Base-by-base conservation (phyloP, 2,113 vertebrate species). In the Ivindomyrus marchei region DNA sequence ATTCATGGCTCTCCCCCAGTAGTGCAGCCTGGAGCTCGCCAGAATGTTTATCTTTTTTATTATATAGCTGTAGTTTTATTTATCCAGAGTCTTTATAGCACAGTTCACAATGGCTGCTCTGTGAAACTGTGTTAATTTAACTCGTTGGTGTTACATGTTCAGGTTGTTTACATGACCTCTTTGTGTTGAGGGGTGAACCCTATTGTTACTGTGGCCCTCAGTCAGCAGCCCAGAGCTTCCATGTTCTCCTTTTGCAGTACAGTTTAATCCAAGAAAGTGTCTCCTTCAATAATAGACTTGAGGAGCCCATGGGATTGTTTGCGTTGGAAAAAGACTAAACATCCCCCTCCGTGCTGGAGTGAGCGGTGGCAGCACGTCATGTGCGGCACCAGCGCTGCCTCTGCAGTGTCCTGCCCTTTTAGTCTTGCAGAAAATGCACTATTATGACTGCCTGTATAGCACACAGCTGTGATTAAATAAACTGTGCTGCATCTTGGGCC, bases 231-330 rank as follows among this genome's bases (percentile, higher is more conserved):
- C 27, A 19, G 42, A 31, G 15, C 31, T 83, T 21, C 90, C 90
- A 92, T 90, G 85, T 15, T 89, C 92, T 27, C 90, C 91, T 93
- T 90, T 89, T 90, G 90, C 91, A 91, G 88, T 88, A 91, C 89
- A 90, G 62, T 17, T 85, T 42, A 88, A 88, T 91, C 89, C 89
- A 92, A 86, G 89, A 91, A 92, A 88, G 9, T 85, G 90, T 92
- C 90, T 91, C 21, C 91, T 89, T 91, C 89, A 93, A 91, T 93
- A 92, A 92, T 92, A 88, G 49, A 56, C 88, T 70, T 3, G 58
- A 56, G 58, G 89, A 88, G 89, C 88, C 74, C 90, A 83, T 91
- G 90, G 49, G 74, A 88, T 90, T 91, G 88, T 92, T 93, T 87
- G 89, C 83, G 15, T 89, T 90, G 86, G 83, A 47, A 84, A 88